Evolutionary conservation across 2,113 vertebrate species (phyloP), one percentile per base, ranked within the genome.

Genomic region (Machaerirhynchus nigripectus): DNA sequence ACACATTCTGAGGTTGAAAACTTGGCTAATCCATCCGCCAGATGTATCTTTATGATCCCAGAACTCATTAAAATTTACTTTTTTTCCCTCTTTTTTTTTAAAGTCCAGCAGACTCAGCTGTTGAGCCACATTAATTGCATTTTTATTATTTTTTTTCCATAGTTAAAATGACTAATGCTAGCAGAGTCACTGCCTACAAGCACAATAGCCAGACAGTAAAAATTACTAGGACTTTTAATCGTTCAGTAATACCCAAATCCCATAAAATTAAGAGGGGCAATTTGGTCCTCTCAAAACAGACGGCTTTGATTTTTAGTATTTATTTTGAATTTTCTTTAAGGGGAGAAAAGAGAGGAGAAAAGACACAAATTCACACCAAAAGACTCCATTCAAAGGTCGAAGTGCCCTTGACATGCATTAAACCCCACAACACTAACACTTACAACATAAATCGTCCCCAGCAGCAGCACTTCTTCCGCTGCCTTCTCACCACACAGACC

Each of bases 11-110:
- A 97, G 93, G 96, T 93, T 93, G 90, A 97, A 96, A 96, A 92
- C 84, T 95, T 96, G 97, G 96, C 96, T 93, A 96, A 87, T 90
- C 78, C 87, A 86, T 91, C 56, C 44, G 90, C 95, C 94, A 97
- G 95, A 97, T 96, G 95, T 84, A 96, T 96, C 89, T 94, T 96
- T 96, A 94, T 87, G 93, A 97, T 96, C 96, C 73, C 87, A 96
- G 39, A 96, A 97, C 92, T 97, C 96, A 95, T 97, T 96, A 97
- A 96, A 96, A 95, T 94, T 94, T 90, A 84, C 78, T 93, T 78
- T 94, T 83, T 73, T 59, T 0, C 23, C 15, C 46, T 18, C 14
- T 26, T 77, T 68, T 84, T 93, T 80, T 75, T 50, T 2, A 4
- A 96, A 95, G 92, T 93, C 93, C 93, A 95, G 87, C 83, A 91